phyloP scores from a whole-genome alignment of 2,113 vertebrate genomes.

The Scytalopus superciliaris region DNA sequence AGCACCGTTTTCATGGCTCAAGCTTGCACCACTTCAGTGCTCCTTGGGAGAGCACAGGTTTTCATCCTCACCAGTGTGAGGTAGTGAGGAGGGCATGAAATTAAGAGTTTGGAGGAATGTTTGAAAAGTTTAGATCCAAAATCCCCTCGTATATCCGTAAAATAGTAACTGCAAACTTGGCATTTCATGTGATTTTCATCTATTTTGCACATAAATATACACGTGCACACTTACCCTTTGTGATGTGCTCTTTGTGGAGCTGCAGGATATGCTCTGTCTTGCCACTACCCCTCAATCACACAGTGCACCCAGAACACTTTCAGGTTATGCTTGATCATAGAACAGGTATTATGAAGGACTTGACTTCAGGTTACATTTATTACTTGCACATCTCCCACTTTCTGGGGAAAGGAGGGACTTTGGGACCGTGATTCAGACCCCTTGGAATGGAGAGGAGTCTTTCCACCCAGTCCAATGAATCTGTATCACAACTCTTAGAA shows the following conservation, averaged over 20 bases:
- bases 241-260: background rate
- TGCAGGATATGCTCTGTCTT: background rate
- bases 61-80: background rate
- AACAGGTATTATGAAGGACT: background rate
- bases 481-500: background rate
- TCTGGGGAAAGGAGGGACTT: background rate
- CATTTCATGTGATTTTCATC: background rate
- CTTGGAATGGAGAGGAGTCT: background rate
- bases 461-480: background rate
- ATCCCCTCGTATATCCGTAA: background rate
- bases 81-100: background rate
- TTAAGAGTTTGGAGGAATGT: background rate
- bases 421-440: background rate
- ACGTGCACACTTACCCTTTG: rapidly evolving
- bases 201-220: background rate
- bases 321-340: background rate
- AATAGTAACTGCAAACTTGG: background rate
- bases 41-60: background rate
- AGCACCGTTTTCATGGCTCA: rapidly evolving
- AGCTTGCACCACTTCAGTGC: background rate
- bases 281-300: background rate
- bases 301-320: background rate
- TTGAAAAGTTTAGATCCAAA: background rate
- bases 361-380: background rate
- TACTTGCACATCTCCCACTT: background rate